Base-by-base conservation (phyloP, 1,140 invertebrate species). In the Drosophila setifemur region DNA sequence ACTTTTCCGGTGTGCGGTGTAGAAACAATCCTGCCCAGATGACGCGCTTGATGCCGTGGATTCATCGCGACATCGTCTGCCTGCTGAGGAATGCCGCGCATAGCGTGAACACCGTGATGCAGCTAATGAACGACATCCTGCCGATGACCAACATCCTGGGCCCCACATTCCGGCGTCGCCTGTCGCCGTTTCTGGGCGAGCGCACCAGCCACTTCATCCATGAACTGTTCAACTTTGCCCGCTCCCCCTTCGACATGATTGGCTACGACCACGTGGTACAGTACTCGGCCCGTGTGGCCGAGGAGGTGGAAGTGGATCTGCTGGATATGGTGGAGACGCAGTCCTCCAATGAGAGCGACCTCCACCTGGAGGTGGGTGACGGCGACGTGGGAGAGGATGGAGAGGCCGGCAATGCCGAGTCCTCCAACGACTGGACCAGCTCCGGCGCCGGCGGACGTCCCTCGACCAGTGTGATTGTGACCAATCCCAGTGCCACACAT, bases 191-290 rank as follows among this genome's bases (percentile, higher is more conserved):
- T 78, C 37, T 90, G 43, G 92, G 92, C 9, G 89, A 91, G 9
- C 92, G 93, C 53, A 94, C 94, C 0, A 93, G 93, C 57, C 96
- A 97, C 89, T 98, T 99, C 91, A 92, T 97, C 28, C 96, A 98
- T 78, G 97, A 99, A 89, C 93, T 98, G 57, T 94, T 95, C 64
- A 94, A 93, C 88, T 99, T 96, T 92, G 96, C 97, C 29, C 93
- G 94, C 19, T 96, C 95, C 5, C 95, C 96, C 0, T 96, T 94
- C 89, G 96, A 97, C 78, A 94, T 98, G 92, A 91, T 94, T 40
- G 95, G 94, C 16, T 96, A 95, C 78, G 95, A 96, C 79, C 90
- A 93, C 29, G 90, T 91, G 29, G 92, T 93, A 0, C 91, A 92
- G 33, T 93, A 93, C 44, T 75, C 85, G 8, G 67, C 87, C 26